Conservation (phyloP, 2,888 invertebrate genomes). For the Himalopsyche japonica region DNA sequence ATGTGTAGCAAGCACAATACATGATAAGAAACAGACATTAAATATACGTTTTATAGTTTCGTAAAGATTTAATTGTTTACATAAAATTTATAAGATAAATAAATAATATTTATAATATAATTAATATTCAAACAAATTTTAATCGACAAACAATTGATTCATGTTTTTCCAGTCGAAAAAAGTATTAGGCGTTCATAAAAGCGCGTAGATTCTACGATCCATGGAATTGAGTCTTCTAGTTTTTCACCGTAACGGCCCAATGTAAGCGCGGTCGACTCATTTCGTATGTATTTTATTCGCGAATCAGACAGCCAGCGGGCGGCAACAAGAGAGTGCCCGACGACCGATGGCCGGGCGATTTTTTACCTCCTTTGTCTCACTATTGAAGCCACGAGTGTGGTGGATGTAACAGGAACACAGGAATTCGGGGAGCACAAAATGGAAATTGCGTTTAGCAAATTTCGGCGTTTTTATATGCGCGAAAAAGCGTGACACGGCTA, state of each 20-base stretch:
- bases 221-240: conserved; percentile 34
- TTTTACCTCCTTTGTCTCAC: background rate
- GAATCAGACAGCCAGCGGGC: conserved; percentile 1
- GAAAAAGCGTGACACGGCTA: background rate
- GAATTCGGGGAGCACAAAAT: conserved; percentile 4
- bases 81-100: too few species aligned
- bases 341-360: background rate
- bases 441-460: background rate
- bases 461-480: background rate
- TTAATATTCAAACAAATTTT: too few species aligned
- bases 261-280: conserved; percentile 15
- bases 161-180: background rate
- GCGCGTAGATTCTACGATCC: background rate
- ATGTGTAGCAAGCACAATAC: too few species aligned
- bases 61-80: too few species aligned
- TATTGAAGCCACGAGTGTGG: background rate
- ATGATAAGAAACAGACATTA: too few species aligned
- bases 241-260: conserved; percentile 15
- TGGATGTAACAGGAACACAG: conserved; percentile 4
- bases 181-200: background rate
- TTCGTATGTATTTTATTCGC: conserved; percentile 35
- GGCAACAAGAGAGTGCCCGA: background rate
- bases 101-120: too few species aligned
- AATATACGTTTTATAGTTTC: too few species aligned
- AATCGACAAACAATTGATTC: too few species aligned